These are phyloP conservation scores for Panopea generosa DNA, from an alignment of 2,888 invertebrate species.

Conservation along the genomic window DNA sequence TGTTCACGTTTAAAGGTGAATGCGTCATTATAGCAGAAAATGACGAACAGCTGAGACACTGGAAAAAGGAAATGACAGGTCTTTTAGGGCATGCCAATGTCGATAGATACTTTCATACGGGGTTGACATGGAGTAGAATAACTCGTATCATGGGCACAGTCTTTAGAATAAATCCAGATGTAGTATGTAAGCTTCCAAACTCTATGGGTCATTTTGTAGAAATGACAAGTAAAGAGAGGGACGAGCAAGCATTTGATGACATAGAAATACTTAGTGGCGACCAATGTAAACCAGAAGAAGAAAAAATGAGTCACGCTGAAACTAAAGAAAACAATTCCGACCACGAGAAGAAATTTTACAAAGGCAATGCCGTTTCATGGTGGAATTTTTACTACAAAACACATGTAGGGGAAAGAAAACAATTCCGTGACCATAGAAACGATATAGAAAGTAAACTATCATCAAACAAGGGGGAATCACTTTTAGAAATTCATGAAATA, in stretches of 20 bases:
- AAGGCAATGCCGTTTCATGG: slow-evolving; percentile 35
- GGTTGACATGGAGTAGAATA: slow-evolving; percentile 16
- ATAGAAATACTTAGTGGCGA: slow-evolving; percentile 65
- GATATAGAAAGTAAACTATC: neutral
- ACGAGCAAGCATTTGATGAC: slow-evolving; percentile 27
- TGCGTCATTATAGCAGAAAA: slow-evolving; percentile 29
- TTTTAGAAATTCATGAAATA: slow-evolving; percentile 18
- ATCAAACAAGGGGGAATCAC: slow-evolving; percentile 4
- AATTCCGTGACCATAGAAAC: neutral
- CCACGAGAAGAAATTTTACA: slow-evolving; percentile 29
- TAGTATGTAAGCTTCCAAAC: slow-evolving; percentile 33
- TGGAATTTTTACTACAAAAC: slow-evolving; percentile 35
- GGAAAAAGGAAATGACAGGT: slow-evolving; percentile 18
- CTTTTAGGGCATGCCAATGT: slow-evolving; percentile 1
- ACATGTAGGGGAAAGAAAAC: slow-evolving; percentile 28
- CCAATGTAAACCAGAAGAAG: slow-evolving; percentile 22
- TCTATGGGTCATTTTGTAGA: slow-evolving; percentile 16
- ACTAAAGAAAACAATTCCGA: neutral
- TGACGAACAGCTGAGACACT: slow-evolving; percentile 9
- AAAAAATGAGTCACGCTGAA: slow-evolving; percentile 24
- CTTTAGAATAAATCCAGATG: slow-evolving; percentile 20
- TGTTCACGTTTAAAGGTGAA: slow-evolving; percentile 24
- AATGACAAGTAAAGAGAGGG: slow-evolving; percentile 32
- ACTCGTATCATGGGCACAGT: slow-evolving; percentile 9
- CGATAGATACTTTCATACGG: slow-evolving; percentile 20